phyloP scores from a whole-genome alignment of 2,888 invertebrate species.

The Zhengitettix transpicula region DNA sequence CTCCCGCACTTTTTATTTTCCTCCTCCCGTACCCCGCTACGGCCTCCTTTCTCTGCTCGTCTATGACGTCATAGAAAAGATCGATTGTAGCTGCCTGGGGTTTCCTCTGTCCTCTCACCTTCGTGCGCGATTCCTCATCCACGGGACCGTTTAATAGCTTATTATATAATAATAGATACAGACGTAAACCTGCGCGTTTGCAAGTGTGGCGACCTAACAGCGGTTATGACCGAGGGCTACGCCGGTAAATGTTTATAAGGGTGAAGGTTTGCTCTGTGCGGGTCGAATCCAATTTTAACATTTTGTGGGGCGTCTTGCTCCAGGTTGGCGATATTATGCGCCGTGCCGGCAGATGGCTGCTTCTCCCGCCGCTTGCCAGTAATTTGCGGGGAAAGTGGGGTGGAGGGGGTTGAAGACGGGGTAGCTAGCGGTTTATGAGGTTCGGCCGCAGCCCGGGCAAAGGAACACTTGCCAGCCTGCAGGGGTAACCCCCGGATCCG shows the following conservation, averaged over 20 bases:
- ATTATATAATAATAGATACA: too few relatives aligned
- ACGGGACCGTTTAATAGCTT: neutral
- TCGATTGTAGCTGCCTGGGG: slow-evolving; percentile 10
- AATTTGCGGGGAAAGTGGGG: neutral
- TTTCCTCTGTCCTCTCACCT: slow-evolving; percentile 20
- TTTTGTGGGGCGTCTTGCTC: too few relatives aligned
- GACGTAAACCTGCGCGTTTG: too few relatives aligned
- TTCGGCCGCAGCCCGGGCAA: slow-evolving; percentile 1
- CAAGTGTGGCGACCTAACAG: too few relatives aligned
- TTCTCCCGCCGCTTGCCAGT: neutral
- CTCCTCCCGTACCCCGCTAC: neutral
- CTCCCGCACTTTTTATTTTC: neutral
- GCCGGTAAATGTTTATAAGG: too few relatives aligned
- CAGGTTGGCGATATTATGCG: neutral
- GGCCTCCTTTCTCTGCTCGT: neutral
- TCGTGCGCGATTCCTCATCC: neutral
- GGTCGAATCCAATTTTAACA: neutral
- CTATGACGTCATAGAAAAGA: slow-evolving; percentile 12
- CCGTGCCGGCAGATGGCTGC: neutral
- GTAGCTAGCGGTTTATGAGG: neutral
- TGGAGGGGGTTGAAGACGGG: neutral
- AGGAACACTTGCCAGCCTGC: slow-evolving; percentile 3
- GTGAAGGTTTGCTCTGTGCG: neutral
- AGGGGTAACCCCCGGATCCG: neutral
- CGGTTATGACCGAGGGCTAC: neutral